These are phyloP conservation scores for Labrus mixtus DNA, from an alignment of 2,113 vertebrate genomes.

Conservation along the genomic window DNA sequence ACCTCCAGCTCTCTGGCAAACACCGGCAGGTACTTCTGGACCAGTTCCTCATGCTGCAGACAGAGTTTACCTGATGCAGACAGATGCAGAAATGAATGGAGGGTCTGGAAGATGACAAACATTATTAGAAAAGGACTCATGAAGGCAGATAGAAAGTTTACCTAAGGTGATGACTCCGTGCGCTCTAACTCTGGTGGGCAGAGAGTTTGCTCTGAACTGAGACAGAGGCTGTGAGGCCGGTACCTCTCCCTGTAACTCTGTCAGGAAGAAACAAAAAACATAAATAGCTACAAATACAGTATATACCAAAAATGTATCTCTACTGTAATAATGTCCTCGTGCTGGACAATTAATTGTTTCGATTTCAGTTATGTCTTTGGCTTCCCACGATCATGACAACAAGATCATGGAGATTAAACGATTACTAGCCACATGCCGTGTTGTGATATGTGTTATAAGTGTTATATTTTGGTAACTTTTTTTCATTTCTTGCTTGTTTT, in stretches of 20 bases:
- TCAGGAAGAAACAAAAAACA: not conserved
- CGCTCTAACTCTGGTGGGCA: conserved; percentile 88
- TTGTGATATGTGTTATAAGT: too few species aligned
- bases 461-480: too few species aligned
- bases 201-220: conserved; percentile 84
- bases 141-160: conserved; percentile 50
- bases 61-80: conserved; percentile 90
- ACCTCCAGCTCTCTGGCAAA: conserved; percentile 92
- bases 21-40: conserved; percentile 88
- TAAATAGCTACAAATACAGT: too few species aligned
- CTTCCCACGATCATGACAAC: too few species aligned
- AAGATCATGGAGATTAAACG: too few species aligned
- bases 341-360: too few species aligned
- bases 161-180: conserved; percentile 93
- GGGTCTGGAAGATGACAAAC: not conserved
- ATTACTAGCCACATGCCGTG: too few species aligned
- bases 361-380: too few species aligned
- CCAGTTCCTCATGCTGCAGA: conserved; percentile 92
- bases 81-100: accelerated
- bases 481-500: too few species aligned
- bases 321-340: too few species aligned
- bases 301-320: too few species aligned
- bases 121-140: not conserved
- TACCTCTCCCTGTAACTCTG: conserved; percentile 64
- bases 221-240: conserved; percentile 81